Percentiles rank a stretch among this genome's conserved stretches.
phyloP scores from a whole-genome alignment of 2,797 vertebrate genomes.

The Diplodus sargus region DNA sequence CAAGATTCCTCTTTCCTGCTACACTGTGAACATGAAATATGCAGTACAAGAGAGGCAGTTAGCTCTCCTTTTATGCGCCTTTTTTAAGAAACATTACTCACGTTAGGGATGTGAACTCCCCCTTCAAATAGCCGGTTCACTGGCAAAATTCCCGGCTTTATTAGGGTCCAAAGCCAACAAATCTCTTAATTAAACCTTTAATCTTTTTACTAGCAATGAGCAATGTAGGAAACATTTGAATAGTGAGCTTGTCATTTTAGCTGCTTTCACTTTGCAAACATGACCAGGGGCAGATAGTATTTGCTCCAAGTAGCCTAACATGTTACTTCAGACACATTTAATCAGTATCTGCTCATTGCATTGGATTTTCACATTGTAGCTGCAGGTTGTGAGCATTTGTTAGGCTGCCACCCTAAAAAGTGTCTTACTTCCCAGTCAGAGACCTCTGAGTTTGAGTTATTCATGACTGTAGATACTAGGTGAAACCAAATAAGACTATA shows the following conservation, averaged over 20 bases:
- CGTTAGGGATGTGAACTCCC: not conserved
- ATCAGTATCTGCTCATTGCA: not conserved
- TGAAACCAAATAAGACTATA: too few relatives aligned
- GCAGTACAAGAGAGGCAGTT: not conserved
- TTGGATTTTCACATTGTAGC: not conserved
- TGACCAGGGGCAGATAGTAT: not conserved
- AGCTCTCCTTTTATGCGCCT: not conserved
- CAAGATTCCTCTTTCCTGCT: not conserved
- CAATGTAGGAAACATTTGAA: not conserved
- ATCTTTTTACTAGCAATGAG: not conserved
- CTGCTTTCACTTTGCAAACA: not conserved
- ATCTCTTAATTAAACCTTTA: not conserved
- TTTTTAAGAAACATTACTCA: not conserved
- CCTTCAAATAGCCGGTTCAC: not conserved
- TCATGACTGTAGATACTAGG: not conserved
- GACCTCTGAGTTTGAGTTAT: not conserved
- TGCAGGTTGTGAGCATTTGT: not conserved
- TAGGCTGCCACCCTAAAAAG: not conserved
- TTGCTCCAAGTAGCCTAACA: not conserved
- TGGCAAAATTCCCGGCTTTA: not conserved
- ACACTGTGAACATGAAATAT: not conserved
- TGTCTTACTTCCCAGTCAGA: not conserved
- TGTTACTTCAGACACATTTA: not conserved
- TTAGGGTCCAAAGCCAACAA: not conserved
- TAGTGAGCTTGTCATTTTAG: not conserved